Percentiles rank a stretch among this genome's conserved stretches.
phyloP scores from a whole-genome alignment of 2,888 invertebrate species.

The Nebria salina region DNA sequence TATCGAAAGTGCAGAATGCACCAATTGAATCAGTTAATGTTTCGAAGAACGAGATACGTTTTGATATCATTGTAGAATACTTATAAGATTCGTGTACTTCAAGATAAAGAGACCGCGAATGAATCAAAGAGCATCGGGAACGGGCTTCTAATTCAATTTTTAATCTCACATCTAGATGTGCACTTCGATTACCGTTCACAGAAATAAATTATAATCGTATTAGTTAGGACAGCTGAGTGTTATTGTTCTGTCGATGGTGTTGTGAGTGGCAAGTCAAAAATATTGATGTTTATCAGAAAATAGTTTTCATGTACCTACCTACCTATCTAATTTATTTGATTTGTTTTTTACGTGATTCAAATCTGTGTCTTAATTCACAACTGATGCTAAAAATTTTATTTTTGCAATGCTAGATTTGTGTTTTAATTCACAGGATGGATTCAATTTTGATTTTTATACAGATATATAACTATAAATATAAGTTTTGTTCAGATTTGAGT shows the following conservation, averaged over 20 bases:
- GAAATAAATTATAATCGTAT: conserved; percentile 46
- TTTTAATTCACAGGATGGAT: too few species aligned
- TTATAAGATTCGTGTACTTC: not conserved
- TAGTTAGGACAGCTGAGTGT: conserved; percentile 43
- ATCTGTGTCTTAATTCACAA: not conserved
- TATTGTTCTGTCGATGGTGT: conserved; percentile 39
- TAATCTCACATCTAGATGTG: conserved; percentile 44
- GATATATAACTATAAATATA: too few species aligned
- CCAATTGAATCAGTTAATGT: not conserved
- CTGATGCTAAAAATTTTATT: too few species aligned
- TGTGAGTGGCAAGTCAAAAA: conserved; percentile 31
- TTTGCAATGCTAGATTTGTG: too few species aligned
- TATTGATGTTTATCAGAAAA: conserved; percentile 43
- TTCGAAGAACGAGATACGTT: conserved; percentile 12
- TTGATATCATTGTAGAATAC: not conserved
- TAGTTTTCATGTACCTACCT: conserved; percentile 30
- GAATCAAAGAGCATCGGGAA: conserved; percentile 13
- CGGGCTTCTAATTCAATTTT: conserved; percentile 44
- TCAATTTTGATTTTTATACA: too few species aligned
- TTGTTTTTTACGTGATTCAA: conserved; percentile 18
- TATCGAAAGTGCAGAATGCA: not conserved
- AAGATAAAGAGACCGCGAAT: not conserved
- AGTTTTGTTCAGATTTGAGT: too few species aligned
- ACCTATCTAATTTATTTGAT: conserved; percentile 17
- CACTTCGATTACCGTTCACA: conserved; percentile 38